phyloP scores from a whole-genome alignment of 2,797 vertebrate species.

The Intellagama lesueurii region DNA sequence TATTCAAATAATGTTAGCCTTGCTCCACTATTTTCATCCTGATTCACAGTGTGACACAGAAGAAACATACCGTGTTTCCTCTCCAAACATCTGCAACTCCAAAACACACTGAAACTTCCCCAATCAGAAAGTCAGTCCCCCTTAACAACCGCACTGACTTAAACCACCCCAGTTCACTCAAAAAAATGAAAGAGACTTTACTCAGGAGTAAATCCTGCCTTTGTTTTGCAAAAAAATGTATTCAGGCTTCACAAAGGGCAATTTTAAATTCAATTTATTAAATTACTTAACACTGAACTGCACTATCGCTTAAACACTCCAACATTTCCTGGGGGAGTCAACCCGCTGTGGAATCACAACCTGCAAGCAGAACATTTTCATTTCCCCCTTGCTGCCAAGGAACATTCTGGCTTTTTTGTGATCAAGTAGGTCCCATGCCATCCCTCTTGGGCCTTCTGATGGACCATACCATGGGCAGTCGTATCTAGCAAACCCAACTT shows the following conservation, averaged over 20 bases:
- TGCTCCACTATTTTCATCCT: neutral
- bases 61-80: neutral
- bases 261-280: constrained; percentile 46
- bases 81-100: neutral
- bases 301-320: constrained; percentile 1
- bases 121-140: no score
- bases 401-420: neutral
- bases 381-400: neutral
- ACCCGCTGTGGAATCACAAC: neutral
- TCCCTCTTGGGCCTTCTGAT: neutral
- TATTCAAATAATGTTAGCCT: neutral
- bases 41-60: neutral
- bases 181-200: neutral
- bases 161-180: no score
- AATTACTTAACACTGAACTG: constrained; percentile 41
- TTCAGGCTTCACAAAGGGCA: neutral
- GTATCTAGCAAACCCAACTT: neutral
- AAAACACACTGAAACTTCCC: neutral
- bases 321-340: neutral
- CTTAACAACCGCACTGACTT: neutral
- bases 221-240: neutral
- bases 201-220: neutral
- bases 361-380: neutral
- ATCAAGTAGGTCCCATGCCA: neutral
- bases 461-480: neutral